Conservation (phyloP, 2,113 vertebrate genomes). For the Leptobrachium leishanense region DNA sequence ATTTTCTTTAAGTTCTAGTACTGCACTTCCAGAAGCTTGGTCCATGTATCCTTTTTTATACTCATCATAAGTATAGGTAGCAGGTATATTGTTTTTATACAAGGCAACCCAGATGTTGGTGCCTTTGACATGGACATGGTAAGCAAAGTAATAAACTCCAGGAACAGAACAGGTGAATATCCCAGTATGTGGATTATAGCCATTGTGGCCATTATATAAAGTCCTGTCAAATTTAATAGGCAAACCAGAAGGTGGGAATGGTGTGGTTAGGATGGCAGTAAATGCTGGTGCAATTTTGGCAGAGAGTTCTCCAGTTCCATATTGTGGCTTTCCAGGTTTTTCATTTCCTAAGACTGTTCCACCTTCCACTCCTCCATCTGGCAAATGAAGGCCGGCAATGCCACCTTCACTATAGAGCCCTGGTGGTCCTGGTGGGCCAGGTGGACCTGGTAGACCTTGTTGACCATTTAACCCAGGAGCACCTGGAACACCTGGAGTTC, state of each 20-base stretch:
- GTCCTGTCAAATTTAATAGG: constrained; percentile 96
- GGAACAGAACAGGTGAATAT: constrained; percentile 92
- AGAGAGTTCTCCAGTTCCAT: constrained; percentile 78
- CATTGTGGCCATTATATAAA: constrained; percentile 92
- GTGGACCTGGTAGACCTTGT: constrained; percentile 74
- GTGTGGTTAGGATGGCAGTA: constrained; percentile 90
- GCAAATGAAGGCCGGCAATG: constrained; percentile 77
- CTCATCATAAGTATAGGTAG: constrained; percentile 97
- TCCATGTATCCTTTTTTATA: constrained; percentile 99
- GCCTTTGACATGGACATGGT: constrained; percentile 97
- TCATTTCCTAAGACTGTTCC: constrained; percentile 77
- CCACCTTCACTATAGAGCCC: constrained; percentile 77
- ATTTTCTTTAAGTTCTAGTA: constrained; percentile 92
- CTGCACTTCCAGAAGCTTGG: constrained; percentile 96
- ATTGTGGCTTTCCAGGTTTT: constrained; percentile 77
- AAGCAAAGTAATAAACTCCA: constrained; percentile 96
- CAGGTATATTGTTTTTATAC: constrained; percentile 98
- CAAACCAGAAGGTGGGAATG: constrained; percentile 92
- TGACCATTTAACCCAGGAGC: constrained; percentile 78
- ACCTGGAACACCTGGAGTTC: constrained; percentile 85
- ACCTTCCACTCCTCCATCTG: constrained; percentile 78
- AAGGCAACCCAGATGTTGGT: constrained; percentile 96
- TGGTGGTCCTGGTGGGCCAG: constrained; percentile 72
- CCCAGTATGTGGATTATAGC: constrained; percentile 88
- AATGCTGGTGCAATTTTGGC: constrained; percentile 85